Evolutionary conservation across 2,113 vertebrate genomes (phyloP).

Genomic region (Laticauda laticaudata): DNA sequence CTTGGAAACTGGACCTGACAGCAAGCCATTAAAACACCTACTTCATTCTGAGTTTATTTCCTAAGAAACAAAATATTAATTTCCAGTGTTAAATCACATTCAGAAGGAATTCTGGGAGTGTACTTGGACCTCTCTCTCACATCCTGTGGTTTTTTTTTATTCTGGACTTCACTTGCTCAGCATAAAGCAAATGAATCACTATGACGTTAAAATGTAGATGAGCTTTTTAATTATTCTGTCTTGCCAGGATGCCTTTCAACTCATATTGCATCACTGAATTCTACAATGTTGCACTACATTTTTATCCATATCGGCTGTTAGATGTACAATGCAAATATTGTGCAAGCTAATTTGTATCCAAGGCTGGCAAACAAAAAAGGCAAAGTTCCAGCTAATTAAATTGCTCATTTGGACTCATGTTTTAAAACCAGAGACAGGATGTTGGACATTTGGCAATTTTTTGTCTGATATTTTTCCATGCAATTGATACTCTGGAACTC

Average conservation of each 20-base stretch:
- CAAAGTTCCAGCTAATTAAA: slow-evolving; percentile 21
- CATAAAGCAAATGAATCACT: background rate
- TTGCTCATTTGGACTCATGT: slow-evolving; percentile 10
- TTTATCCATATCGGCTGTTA: slow-evolving; percentile 5
- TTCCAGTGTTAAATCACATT: background rate
- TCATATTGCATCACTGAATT: background rate
- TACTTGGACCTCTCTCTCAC: background rate
- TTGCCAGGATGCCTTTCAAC: background rate
- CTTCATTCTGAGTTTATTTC: background rate
- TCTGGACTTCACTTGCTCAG: background rate
- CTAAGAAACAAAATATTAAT: background rate
- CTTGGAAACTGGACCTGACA: background rate
- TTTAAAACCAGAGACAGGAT: slow-evolving; percentile 2
- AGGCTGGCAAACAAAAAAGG: background rate
- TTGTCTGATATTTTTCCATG: background rate
- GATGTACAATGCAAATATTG: slow-evolving; percentile 14
- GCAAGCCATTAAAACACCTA: background rate
- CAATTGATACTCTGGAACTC: background rate
- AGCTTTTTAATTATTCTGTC: background rate
- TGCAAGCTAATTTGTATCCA: slow-evolving; percentile 1
- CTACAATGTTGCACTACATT: background rate
- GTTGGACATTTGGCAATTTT: background rate
- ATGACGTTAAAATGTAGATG: background rate
- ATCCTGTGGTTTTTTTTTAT: background rate
- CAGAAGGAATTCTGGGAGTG: background rate